phyloP scores from a whole-genome alignment of 2,888 invertebrate species.

The Apodemia zela region DNA sequence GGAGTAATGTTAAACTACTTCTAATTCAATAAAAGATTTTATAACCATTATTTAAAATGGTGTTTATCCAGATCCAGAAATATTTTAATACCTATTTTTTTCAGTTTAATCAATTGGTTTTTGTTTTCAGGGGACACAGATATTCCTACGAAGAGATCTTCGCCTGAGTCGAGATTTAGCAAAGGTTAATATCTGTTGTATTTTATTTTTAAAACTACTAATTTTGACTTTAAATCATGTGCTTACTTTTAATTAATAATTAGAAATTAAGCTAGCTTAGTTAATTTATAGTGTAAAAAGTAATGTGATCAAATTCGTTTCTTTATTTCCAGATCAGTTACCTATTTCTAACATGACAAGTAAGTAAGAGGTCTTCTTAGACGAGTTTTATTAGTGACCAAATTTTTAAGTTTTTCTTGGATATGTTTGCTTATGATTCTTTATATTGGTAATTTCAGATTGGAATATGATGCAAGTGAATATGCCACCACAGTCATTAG shows the following conservation, averaged over 20 bases:
- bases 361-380: not conserved
- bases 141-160: slow-evolving; percentile 42
- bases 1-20: not conserved
- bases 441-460: slow-evolving; percentile 46
- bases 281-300: too few species aligned
- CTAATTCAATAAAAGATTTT: not conserved
- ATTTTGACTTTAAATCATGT: too few species aligned
- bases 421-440: not conserved
- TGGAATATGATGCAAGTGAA: slow-evolving; percentile 41
- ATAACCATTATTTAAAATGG: too few species aligned
- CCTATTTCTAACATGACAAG: slow-evolving; percentile 14
- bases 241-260: too few species aligned
- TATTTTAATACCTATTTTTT: not conserved
- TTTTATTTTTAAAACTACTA: not conserved
- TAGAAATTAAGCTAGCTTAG: too few species aligned
- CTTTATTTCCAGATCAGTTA: slow-evolving; percentile 19
- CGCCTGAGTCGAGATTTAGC: slow-evolving; percentile 35
- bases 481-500: slow-evolving; percentile 15
- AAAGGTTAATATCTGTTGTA: slow-evolving; percentile 36
- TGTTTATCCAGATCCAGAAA: not conserved
- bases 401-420: not conserved
- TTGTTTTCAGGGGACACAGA: slow-evolving; percentile 44
- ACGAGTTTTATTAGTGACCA: too few species aligned
- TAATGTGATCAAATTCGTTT: not conserved
- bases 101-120: not conserved